Percentiles rank a stretch among this genome's conserved stretches.
phyloP scores from a whole-genome alignment of 2,797 vertebrate species.

The Crenichthys baileyi region DNA sequence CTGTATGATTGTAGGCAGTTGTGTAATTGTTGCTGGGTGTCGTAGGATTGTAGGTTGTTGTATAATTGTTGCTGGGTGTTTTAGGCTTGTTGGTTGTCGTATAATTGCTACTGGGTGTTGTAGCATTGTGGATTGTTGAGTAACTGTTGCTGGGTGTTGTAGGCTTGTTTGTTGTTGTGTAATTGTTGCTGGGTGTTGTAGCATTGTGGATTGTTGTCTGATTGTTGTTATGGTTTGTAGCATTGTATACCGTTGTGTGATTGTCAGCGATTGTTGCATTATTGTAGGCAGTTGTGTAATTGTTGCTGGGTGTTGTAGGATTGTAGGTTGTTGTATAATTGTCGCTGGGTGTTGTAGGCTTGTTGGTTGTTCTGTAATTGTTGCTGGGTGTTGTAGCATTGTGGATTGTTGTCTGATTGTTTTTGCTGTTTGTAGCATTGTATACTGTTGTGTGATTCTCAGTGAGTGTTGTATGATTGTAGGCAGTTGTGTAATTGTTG shows the following conservation, averaged over 20 bases:
- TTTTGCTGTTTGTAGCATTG: neutral
- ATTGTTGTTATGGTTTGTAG: neutral
- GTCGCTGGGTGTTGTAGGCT: neutral
- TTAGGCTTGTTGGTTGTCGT: neutral
- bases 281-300: neutral
- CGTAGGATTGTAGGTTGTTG: no score
- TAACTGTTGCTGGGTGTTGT: neutral
- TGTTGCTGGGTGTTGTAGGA: neutral
- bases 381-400: neutral
- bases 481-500: no score
- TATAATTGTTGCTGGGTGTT: neutral
- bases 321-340: neutral
- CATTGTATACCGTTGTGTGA: neutral
- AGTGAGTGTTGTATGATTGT: neutral
- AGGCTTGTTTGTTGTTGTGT: neutral
- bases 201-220: neutral
- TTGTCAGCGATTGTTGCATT: neutral
- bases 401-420: neutral
- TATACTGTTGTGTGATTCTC: neutral
- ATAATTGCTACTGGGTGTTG: neutral
- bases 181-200: neutral
- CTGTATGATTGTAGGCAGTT: no score
- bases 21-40: no score
- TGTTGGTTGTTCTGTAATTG: neutral
- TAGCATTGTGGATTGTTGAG: neutral